Evolutionary conservation across 2,797 vertebrate genomes (phyloP), one percentile per base, ranked within the genome.

Genomic region (Protonibea diacanthus): DNA sequence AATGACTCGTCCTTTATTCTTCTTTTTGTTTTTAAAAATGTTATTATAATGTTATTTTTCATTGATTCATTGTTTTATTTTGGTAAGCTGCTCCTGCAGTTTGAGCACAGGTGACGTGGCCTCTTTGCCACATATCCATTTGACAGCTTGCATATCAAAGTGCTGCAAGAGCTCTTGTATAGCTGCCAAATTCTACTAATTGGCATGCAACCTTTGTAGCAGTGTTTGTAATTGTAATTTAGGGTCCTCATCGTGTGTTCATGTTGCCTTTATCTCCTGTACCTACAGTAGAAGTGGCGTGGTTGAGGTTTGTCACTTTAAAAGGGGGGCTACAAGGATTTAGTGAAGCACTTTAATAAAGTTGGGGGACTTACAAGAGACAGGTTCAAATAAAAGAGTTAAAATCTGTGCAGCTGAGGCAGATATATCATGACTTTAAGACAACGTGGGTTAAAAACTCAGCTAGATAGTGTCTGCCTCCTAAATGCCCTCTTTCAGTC

Each of bases 111-210:
- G 47, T 67, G 20, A 42, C 42, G 58, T 77, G 10, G 29, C 13
- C 60, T 40, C 42, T 70, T 65, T 17, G 27, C 29, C 61, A 71
- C n/a, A 44, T 33, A 53, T 67, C 62, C 15, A 63, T 79, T 56
- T 79, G 15, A 74, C 71, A 60, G 53, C 47, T 21, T 67, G n/a
- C 5, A 75, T 48, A 72, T 71, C 49, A 84, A 81, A 72, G 71
- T 79, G 63, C 44, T 29, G 40, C 71, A 45, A 33, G 48, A 70
- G 55, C 62, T 72, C 55, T 1, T 72, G 68, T n/a, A 58, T 14
- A 62, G 61, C 61, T 25, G 60, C 71, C 56, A 70, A 62, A 81
- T 29, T 59, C 59, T 18, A 5, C 42, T 74, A 59, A 76, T 67
- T 72, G 63, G 7, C 42, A 61, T 52, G 3, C 49, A 65, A 12